phyloP scores from a whole-genome alignment of 1,140 invertebrate genomes.

The Mamestra configurata region DNA sequence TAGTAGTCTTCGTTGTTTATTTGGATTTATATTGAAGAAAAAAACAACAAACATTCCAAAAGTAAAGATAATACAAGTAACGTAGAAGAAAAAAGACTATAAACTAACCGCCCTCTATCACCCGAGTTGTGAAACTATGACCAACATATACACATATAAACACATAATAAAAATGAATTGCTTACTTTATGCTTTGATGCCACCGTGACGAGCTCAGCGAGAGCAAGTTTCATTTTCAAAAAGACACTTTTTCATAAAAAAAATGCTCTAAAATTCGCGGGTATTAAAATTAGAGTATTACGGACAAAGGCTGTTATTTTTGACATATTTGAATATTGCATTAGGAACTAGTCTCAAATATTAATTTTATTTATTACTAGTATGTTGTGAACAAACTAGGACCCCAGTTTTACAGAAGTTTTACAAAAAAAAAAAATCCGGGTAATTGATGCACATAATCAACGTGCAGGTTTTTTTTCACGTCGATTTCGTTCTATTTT shows the following conservation, averaged over 20 bases:
- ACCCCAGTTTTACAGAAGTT: too few relatives aligned
- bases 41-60: neutral
- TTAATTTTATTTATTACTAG: too few relatives aligned
- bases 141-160: constrained; percentile 34
- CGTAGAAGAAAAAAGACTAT: too few relatives aligned
- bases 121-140: constrained; percentile 10
- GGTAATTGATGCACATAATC: too few relatives aligned
- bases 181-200: constrained; percentile 54
- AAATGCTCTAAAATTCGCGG: neutral
- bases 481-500: too few relatives aligned
- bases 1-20: too few relatives aligned
- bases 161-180: constrained; percentile 57
- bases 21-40: neutral
- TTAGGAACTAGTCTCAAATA: too few relatives aligned
- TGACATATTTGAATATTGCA: neutral
- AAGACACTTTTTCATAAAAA: constrained; percentile 51
- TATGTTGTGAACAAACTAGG: too few relatives aligned
- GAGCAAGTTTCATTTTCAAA: constrained; percentile 67
- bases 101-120: neutral
- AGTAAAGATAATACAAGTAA: too few relatives aligned
- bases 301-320: neutral
- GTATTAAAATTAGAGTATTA: neutral
- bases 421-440: too few relatives aligned
- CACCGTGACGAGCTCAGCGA: constrained; percentile 47
- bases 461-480: too few relatives aligned